Conservation (phyloP, 1,140 invertebrate species). For the Lepidostoma basale region DNA sequence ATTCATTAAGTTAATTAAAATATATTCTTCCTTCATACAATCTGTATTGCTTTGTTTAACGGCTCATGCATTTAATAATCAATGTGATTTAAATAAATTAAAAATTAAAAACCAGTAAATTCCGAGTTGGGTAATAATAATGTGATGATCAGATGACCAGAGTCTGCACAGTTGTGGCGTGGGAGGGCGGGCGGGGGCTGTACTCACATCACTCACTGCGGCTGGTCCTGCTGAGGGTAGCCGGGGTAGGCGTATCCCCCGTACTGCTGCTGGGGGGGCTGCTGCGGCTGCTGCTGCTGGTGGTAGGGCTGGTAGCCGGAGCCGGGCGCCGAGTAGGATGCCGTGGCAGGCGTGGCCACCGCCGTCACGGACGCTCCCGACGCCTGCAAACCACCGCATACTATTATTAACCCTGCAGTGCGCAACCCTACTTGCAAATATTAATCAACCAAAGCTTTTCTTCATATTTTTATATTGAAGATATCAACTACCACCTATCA, state of each 20-base stretch:
- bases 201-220: conserved; percentile 28
- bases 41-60: no score
- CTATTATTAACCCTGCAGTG: neutral
- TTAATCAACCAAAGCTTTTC: no score
- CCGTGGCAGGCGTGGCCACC: conserved; percentile 44
- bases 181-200: neutral
- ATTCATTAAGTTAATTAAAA: no score
- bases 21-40: no score
- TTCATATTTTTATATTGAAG: neutral
- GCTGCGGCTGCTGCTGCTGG: conserved; percentile 20
- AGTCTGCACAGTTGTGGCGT: neutral
- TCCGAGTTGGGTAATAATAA: no score
- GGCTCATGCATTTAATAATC: no score
- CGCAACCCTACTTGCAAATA: neutral
- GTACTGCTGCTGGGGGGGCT: conserved; percentile 36
- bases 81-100: no score
- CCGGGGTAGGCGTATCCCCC: conserved; percentile 30
- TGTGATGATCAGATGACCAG: no score
- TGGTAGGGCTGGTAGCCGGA: conserved; percentile 33
- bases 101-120: no score
- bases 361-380: conserved; percentile 15
- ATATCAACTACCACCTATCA: neutral
- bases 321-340: conserved; percentile 7
- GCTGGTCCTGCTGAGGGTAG: conserved; percentile 34
- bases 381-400: conserved; percentile 5